Evolutionary conservation across 1,140 invertebrate genomes (phyloP), one percentile per base, ranked within the genome.

Genomic region (Telenomus remus): DNA sequence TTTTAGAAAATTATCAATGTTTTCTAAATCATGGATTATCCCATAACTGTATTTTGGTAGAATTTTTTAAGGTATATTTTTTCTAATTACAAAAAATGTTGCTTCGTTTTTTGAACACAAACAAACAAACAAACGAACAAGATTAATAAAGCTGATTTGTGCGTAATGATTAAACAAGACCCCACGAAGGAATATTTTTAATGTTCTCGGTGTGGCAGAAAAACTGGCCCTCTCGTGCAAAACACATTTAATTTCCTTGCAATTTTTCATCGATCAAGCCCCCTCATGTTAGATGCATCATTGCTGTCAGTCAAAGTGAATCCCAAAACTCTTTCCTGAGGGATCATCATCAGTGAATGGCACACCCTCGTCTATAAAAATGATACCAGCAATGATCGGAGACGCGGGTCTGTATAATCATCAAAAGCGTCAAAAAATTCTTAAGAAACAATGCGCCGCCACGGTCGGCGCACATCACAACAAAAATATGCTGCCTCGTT

Each of bases 281-380:
- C 44, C 42, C 46, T 19, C 19, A 42, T 63, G 12, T 56, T 11
- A 47, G 49, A 44, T 66, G 44, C 54, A 53, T 57, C 63, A 66
- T 56, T 11, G 54, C 19, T 37, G 47, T 66, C 51, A 55, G 2
- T 65, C 53, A 51, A 50, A 55, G 61, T 15, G n/a, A 47, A 16
- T 8, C 16, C 51, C 33, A 44, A 57, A 66, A 43, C 63, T 47
- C 51, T 64, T 56, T 12, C 51, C 46, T 35, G 39, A 35, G 53
- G 61, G 61, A 65, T 65, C 61, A 65, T 65, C 61, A 65, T 65
- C 61, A 55, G 54, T 65, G 51, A 65, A 44, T 46, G 35, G 35
- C 51, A 49, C 19, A 27, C 37, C 63, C 54, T 44, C 54, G 19
- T 35, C 27, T 19, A 53, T 10, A 43, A 43, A 60, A 55, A 12